phyloP scores from a whole-genome alignment of 2,113 vertebrate genomes.

The Pteronura brasiliensis region DNA sequence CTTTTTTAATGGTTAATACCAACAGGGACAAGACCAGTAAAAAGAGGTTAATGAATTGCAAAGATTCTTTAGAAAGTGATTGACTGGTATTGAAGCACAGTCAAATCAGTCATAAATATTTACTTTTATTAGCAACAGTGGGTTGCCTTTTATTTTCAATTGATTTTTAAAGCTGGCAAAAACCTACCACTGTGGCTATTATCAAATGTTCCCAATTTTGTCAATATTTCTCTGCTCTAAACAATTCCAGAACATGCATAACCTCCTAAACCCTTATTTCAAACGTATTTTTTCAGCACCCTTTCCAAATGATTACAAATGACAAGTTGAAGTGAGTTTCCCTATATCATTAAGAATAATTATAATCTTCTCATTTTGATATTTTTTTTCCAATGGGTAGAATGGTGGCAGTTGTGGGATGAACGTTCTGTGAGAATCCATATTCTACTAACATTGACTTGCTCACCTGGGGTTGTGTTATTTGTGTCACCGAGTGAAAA shows the following conservation, averaged over 20 bases:
- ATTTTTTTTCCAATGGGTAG: background rate
- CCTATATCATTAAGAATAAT: slow-evolving; percentile 23
- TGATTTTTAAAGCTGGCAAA: slow-evolving; percentile 92
- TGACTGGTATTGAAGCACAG: slow-evolving; percentile 96
- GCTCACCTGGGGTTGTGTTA: background rate
- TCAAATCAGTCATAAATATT: slow-evolving; percentile 99
- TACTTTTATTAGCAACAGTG: slow-evolving; percentile 95
- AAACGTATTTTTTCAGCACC: background rate
- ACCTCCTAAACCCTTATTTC: slow-evolving; percentile 54
- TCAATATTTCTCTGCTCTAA: slow-evolving; percentile 82
- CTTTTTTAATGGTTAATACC: slow-evolving; percentile 96
- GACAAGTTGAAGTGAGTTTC: slow-evolving; percentile 21
- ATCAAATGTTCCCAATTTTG: slow-evolving; percentile 81
- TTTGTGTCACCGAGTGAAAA: slow-evolving; percentile 17
- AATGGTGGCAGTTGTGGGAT: background rate
- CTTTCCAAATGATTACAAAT: slow-evolving; percentile 41
- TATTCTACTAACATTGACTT: background rate
- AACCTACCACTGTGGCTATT: slow-evolving; percentile 85
- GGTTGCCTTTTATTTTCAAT: slow-evolving; percentile 91
- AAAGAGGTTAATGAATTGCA: slow-evolving; percentile 99
- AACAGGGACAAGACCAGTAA: slow-evolving; percentile 95
- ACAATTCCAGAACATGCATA: slow-evolving; percentile 55
- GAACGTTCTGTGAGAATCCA: slow-evolving; percentile 18
- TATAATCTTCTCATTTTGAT: slow-evolving; percentile 58
- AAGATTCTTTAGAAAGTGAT: slow-evolving; percentile 96